A percentile compares a stretch with the other conserved stretches of the same genome.
These are phyloP conservation scores for Chaetodon trifasciatus DNA, from an alignment of 2,797 vertebrate genomes.

Conservation along the genomic window DNA sequence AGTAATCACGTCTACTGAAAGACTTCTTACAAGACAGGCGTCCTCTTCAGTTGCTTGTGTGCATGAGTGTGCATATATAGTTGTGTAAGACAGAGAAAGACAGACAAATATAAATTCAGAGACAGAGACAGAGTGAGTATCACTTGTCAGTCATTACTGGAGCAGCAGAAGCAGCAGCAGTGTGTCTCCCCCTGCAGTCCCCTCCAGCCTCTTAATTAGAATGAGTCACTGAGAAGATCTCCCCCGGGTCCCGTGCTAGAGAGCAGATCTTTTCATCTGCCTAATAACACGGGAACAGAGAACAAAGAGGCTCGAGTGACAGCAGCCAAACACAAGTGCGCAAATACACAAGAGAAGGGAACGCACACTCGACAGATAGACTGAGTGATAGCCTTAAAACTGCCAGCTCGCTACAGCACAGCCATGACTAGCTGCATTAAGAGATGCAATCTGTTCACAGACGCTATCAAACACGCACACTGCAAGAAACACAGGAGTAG, in stretches of 20 bases:
- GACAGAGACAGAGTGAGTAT: slow-evolving; percentile 39
- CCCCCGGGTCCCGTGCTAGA: slow-evolving; percentile 70
- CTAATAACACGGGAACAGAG: slow-evolving; percentile 56
- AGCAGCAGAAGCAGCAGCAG: slow-evolving; percentile 42
- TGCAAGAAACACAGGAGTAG: neutral
- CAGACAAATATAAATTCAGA: slow-evolving; percentile 7
- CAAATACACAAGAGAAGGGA: slow-evolving; percentile 4
- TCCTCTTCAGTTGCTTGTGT: neutral
- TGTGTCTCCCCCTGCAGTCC: slow-evolving; percentile 66
- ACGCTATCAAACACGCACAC: neutral
- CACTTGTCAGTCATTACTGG: slow-evolving; percentile 56
- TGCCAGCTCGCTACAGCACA: neutral
- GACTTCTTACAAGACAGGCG: neutral
- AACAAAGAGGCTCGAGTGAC: slow-evolving; percentile 70
- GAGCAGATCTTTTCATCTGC: slow-evolving; percentile 74
- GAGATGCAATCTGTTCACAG: neutral
- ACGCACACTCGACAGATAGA: slow-evolving; percentile 18
- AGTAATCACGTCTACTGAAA: slow-evolving; percentile 19
- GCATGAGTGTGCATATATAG: neutral
- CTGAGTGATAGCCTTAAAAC: neutral
- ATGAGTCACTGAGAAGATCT: slow-evolving; percentile 74
- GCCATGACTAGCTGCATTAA: slow-evolving; percentile 4
- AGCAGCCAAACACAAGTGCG: slow-evolving; percentile 51
- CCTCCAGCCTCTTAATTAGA: slow-evolving; percentile 76
- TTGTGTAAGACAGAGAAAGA: neutral